Base-by-base conservation (phyloP, 2,797 vertebrate genomes). In the Enteromius thamalakanensis region DNA sequence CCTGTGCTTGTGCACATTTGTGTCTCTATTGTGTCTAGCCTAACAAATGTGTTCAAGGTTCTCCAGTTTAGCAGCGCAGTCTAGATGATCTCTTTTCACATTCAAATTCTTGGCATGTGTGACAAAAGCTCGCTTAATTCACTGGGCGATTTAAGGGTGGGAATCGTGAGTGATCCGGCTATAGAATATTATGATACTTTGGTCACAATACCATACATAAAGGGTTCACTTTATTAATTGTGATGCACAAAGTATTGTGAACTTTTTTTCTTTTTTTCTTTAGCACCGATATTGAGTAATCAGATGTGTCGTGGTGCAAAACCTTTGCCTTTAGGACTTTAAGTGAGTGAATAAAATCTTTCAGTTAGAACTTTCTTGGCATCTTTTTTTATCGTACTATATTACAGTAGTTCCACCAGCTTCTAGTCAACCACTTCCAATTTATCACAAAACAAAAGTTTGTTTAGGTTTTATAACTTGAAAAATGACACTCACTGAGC, bases 11-110 rank as follows among this genome's bases (percentile, higher is more conserved):
- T 78, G 51, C 82, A 64, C 74, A 49, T 83, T 70, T 83, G 65
- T 78, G 75, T 62, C 51, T 83, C 75, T 83, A 70, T 83, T 83
- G 75, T 83, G 82, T 83, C 65, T 82, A 69, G 70, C 29, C 75
- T 79, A 71, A 82, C 37, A 75, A 64, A 71, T 75, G 60, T 17
- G 53, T 74, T 64, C 79, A 58, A 65, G 71, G 65, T 74, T 60
- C 26, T 62, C 40, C 79, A 80, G 64, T 69, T 77, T 84, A 84
- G 65, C 19, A 77, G 68, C 6, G 23, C 34, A 76, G 70, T 51
- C 64, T 65, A 29, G 45, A 40, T 85, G 79, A 74, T 83, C 69
- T 49, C 60, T 70, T 81, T 87, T 81, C 82, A 84, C 68, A 79
- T 65, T 60, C 23, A 69, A 19, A 76, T 84, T 85, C 78, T 85